Percentiles rank a stretch among this genome's conserved stretches.
Evolutionary conservation across 2,888 invertebrate genomes (phyloP).

Genomic region (Latrodectus elegans): DNA sequence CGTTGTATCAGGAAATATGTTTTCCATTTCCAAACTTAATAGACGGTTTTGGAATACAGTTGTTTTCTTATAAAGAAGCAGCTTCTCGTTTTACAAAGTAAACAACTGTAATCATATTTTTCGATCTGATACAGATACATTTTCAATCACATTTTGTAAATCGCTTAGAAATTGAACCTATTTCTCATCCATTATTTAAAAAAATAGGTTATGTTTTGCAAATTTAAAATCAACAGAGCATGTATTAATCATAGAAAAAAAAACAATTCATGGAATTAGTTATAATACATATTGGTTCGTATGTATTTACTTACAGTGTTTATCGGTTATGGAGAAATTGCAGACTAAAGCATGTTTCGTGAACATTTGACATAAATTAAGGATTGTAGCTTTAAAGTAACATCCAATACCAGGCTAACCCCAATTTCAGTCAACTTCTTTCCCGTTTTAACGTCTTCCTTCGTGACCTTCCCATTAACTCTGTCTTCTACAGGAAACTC

Average conservation of each 20-base stretch:
- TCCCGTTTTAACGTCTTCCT: neutral
- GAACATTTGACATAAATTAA: neutral
- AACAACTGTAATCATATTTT: neutral
- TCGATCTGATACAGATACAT: neutral
- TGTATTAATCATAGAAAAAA: too few species aligned
- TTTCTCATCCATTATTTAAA: too few species aligned
- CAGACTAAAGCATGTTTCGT: neutral
- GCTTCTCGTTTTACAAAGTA: too few species aligned
- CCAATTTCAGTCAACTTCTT: neutral
- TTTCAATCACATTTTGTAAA: neutral
- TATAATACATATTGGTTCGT: too few species aligned
- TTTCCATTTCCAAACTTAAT: too few species aligned
- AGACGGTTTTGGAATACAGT: too few species aligned
- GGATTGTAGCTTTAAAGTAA: neutral
- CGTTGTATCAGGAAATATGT: too few species aligned
- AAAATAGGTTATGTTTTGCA: too few species aligned
- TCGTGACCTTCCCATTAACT: neutral
- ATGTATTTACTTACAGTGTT: too few species aligned
- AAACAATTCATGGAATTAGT: too few species aligned
- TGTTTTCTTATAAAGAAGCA: too few species aligned
- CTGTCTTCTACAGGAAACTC: neutral
- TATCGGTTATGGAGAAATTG: neutral
- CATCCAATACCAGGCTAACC: neutral
- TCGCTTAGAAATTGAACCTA: neutral
- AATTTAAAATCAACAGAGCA: too few species aligned